Evolutionary conservation across 2,113 vertebrate genomes (phyloP), one percentile per base, ranked within the genome.

Genomic region (Nerophis ophidion): DNA sequence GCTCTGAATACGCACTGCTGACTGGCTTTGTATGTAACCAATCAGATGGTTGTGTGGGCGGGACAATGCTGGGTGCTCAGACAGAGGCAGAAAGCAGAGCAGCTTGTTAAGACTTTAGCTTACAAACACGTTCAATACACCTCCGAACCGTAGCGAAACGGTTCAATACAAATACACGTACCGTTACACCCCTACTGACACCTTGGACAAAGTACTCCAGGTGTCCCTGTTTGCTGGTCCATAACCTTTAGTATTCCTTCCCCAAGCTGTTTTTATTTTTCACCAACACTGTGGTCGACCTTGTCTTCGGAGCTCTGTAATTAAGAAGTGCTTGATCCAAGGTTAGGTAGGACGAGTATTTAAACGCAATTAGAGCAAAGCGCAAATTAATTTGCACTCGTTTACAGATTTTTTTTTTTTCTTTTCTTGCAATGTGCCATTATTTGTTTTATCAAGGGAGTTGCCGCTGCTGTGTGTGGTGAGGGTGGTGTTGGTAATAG

Each of bases 391-490:
- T 89, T 86, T 89, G 74, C 83, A 80, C 83, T 79, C 82, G 73
- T 75, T 88, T 89, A 85, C 85, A 88, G 81, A n/a, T n/a, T n/a
- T 80, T 86, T 85, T 84, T 26, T 26, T 26, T 26, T 26, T 26
- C 3, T 26, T 26, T 26, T 26, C 4, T 85, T 83, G 71, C 70
- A 84, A 84, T 72, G 76, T 85, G 83, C 81, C 77, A 85, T 87
- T 87, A 88, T 90, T 89, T 88, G 84, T 88, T 83, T 84, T 82
- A 87, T 89, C 87, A 83, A 69, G 89, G 84, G 88, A 86, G 68
- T 84, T 89, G 74, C 73, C 80, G 75, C 84, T 77, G 75, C 86
- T 84, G 86, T 84, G 82, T 86, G 70, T 76, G 78, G 65, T 1
- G 68, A 34, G 60, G 65, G 75, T 76, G 55, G 67, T 61, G 66